phyloP scores from a whole-genome alignment of 2,888 invertebrate genomes.

The Acleris emargana region DNA sequence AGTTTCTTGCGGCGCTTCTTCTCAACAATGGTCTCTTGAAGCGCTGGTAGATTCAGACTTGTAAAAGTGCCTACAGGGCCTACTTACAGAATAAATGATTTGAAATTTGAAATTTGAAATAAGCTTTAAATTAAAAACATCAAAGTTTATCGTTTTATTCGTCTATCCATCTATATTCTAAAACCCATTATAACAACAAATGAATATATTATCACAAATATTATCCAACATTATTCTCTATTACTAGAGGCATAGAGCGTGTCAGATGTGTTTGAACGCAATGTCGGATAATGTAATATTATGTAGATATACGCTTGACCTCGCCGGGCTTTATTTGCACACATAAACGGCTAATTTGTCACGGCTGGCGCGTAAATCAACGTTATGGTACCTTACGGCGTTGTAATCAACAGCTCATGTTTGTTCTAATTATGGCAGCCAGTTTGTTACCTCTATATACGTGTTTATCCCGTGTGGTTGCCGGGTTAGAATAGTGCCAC shows the following conservation, averaged over 20 bases:
- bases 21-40: too few relatives aligned
- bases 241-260: too few relatives aligned
- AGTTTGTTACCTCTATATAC: conserved; percentile 1
- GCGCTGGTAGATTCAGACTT: too few relatives aligned
- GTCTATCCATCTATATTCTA: not conserved
- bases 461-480: not conserved
- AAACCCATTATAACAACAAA: not conserved
- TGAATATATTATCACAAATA: not conserved
- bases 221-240: too few relatives aligned
- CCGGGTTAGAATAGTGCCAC: too few relatives aligned
- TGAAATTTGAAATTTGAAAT: too few relatives aligned
- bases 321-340: conserved; percentile 6
- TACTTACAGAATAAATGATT: too few relatives aligned
- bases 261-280: too few relatives aligned
- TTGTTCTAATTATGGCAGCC: conserved; percentile 29
- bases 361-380: conserved; percentile 27
- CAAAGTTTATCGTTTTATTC: not conserved
- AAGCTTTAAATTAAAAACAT: too few relatives aligned
- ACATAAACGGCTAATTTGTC: conserved; percentile 23
- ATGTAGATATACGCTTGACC: conserved; percentile 7
- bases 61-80: too few relatives aligned
- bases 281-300: too few relatives aligned
- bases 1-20: too few relatives aligned
- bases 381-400: conserved; percentile 28
- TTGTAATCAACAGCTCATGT: conserved; percentile 35